Conservation (phyloP, 2,113 vertebrate species). For the Macheiramphus alcinus region DNA sequence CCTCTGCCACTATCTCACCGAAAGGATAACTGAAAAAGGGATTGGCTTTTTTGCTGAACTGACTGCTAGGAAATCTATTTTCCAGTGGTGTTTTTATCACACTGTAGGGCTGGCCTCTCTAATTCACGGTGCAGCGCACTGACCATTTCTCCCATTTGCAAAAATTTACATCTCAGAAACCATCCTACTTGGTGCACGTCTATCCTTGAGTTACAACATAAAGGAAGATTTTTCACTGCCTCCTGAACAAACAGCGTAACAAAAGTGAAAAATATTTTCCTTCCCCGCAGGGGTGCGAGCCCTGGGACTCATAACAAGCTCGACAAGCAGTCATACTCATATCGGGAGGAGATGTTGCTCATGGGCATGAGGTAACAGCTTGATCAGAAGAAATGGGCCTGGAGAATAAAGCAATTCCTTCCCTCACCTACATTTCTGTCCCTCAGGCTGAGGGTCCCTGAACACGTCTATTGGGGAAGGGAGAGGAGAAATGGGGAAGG, state of each 20-base stretch:
- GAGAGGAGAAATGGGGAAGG: background rate
- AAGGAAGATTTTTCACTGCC: background rate
- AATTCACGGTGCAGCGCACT: fast-evolving
- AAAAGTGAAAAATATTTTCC: background rate
- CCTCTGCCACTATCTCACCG: background rate
- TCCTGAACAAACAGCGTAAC: background rate
- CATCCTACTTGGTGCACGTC: fast-evolving
- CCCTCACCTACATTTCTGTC: background rate
- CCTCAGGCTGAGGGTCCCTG: background rate
- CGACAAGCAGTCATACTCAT: fast-evolving
- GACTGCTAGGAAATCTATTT: background rate
- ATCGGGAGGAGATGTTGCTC: background rate
- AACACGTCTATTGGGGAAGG: background rate
- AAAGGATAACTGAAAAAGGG: background rate
- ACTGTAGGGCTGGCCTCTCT: fast-evolving
- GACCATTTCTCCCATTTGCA: background rate
- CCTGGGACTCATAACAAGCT: background rate
- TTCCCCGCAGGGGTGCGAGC: background rate
- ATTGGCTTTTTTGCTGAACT: background rate
- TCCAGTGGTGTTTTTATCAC: background rate
- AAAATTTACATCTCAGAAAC: background rate
- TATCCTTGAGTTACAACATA: background rate
- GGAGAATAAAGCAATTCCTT: background rate
- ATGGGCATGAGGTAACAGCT: background rate
- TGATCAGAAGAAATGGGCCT: background rate